Evolutionary conservation across 2,888 invertebrate genomes (phyloP), one percentile per base, ranked within the genome.

Genomic region (Peribatodes rhomboidaria): DNA sequence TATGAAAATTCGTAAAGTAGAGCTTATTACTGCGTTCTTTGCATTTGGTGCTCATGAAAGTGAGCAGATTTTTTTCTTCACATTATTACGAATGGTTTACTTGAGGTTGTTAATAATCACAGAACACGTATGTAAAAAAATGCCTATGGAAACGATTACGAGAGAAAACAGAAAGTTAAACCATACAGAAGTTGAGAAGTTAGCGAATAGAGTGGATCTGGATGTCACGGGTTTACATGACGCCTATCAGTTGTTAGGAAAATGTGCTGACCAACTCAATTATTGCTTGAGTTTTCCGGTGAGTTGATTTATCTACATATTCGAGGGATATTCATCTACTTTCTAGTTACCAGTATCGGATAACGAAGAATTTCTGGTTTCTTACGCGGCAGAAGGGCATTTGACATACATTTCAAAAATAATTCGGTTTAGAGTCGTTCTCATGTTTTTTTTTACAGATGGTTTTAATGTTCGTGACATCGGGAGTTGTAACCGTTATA

Each of bases 261-360:
- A 83, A 67, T 85, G 83, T 69, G 77, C 86, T 1, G 79, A 81
- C 44, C 75, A 83, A 71, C 77, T 89, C 0, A 87, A 84, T 70
- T 76, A 76, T 22, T 67, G 84, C 27, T 85, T 89, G 81, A 82
- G 78, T 74, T 75, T 86, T 27, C 83, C 86, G 77, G 89, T 89
- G 80, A 76, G 76, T n/a, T 71, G 70, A 18, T 22, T 22, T 8
- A 22, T n/a, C 22, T 11, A 6, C n/a, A 6, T 7, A 13, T 46
- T 22, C 1, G n/a, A 46, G 22, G 46, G n/a, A n/a, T n/a, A n/a
- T n/a, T n/a, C n/a, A n/a, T n/a, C 44, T 20, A 18, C 2, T 35
- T 10, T 10, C 35, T 35, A n/a, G n/a, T n/a, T n/a, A n/a, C n/a
- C n/a, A n/a, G n/a, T n/a, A n/a, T n/a, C n/a, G n/a, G n/a, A n/a